Evolutionary conservation across 2,888 invertebrate genomes (phyloP), one percentile per base, ranked within the genome.

Genomic region (Spisula subtruncata): DNA sequence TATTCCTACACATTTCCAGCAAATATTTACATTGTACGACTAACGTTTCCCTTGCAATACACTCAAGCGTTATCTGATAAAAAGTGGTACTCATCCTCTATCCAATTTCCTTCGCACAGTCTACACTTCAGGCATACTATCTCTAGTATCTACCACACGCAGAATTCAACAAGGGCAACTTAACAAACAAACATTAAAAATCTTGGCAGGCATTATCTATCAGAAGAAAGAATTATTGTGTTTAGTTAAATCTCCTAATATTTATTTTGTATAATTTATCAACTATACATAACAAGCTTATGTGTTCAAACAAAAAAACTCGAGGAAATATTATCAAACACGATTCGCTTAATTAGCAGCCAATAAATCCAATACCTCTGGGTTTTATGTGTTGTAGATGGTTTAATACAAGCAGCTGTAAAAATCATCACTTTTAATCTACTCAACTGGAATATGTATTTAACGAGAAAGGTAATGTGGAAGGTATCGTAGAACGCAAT

Each of bases 21-120:
- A 83, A 88, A 88, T 88, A 88, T 88, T 88, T 88, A 88, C 83
- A 46, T 41, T 35, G 87, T 80, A 88, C 41, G 79, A 54, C 71
- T 71, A 35, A 14, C 46, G 84, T 84, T 88, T 83, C 29, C 48
- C 87, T 80, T 83, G n/a, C 35, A 75, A 35, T 75, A 14, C 25
- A 32, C 75, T 35, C 75, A 1, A n/a, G 29, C n/a, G 6, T 18
- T 75, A 32, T 32, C 35, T 12, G 75, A 75, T 75, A 75, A 32
- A 41, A 66, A 75, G 35, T 32, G 75, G 14, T 75, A 32, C 32
- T 75, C 75, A 35, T 75, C 75, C 35, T 75, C 75, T 75, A 75
- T 75, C 35, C 5, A 32, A 75, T 75, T 35, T 35, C 75, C 35
- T 35, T 35, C 4, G 18, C 75, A 32, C 14, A 75, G 18, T 75